phyloP scores from a whole-genome alignment of 2,888 invertebrate species.

The Unio delphinus region DNA sequence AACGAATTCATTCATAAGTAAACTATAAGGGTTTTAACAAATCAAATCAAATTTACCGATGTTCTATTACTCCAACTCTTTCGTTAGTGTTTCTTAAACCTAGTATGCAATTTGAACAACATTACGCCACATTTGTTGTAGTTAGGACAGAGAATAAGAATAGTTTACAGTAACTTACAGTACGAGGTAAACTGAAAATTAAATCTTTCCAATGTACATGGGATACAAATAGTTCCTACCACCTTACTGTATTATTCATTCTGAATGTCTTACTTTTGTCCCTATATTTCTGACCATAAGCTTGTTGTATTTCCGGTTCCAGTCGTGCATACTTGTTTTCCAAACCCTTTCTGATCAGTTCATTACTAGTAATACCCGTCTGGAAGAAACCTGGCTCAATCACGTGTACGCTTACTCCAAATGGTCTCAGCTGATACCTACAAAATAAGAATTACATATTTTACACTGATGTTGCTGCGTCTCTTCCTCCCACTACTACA shows the following conservation, averaged over 20 bases:
- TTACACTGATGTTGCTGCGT: too few species aligned
- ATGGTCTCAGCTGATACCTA: conserved; percentile 12
- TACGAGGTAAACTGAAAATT: neutral
- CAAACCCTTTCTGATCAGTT: conserved; percentile 35
- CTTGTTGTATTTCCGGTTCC: conserved; percentile 7
- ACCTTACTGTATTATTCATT: too few species aligned
- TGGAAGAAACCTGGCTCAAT: conserved; percentile 39
- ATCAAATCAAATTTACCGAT: too few species aligned
- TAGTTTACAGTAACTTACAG: neutral
- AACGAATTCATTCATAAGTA: too few species aligned
- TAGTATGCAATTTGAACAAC: neutral
- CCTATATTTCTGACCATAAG: conserved; percentile 12
- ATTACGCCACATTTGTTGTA: too few species aligned
- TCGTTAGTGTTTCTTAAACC: neutral
- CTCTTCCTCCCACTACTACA: too few species aligned
- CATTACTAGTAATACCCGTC: conserved; percentile 26
- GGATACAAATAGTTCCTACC: too few species aligned
- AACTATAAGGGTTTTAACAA: too few species aligned
- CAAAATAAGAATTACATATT: neutral
- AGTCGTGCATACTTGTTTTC: conserved; percentile 6
- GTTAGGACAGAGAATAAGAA: neutral
- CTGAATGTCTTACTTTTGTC: conserved; percentile 1
- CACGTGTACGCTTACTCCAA: conserved; percentile 19
- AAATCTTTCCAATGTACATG: neutral
- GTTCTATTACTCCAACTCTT: neutral